Percentiles rank a stretch among this genome's conserved stretches.
phyloP scores from a whole-genome alignment of 2,797 vertebrate genomes.

The Muraenolepis orangiensis region DNA sequence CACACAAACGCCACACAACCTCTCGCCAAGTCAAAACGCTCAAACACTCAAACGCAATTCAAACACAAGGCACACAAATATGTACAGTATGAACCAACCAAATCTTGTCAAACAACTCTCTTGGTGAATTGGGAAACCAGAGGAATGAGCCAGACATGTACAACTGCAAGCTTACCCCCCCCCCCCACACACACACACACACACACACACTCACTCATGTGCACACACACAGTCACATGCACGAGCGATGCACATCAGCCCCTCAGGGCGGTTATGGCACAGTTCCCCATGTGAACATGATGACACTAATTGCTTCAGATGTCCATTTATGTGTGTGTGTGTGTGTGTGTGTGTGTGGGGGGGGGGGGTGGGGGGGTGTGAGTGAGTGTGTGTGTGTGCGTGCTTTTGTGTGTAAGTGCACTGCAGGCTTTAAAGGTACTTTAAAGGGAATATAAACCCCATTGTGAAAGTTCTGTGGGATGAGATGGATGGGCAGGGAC shows the following conservation, averaged over 20 bases:
- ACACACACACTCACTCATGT: constrained; percentile 3
- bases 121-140: neutral
- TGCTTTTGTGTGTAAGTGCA: neutral
- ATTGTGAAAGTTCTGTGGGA: neutral
- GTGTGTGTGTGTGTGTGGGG: constrained; percentile 13
- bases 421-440: neutral
- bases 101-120: neutral
- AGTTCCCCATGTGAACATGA: constrained; percentile 57
- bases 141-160: neutral
- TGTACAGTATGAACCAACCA: neutral
- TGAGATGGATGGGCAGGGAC: neutral
- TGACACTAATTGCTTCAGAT: constrained; percentile 64
- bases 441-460: neutral
- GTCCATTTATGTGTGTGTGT: constrained; percentile 40
- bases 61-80: neutral
- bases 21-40: neutral
- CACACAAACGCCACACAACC: too few species aligned
- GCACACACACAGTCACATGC: constrained; percentile 14
- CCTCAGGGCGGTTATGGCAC: constrained; percentile 46
- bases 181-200: neutral
- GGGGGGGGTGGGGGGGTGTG: neutral
- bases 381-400: too few species aligned
- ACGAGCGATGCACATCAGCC: constrained; percentile 16
- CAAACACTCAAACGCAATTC: too few species aligned
- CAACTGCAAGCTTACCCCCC: neutral